Evolutionary conservation across 2,113 vertebrate species (phyloP).

Genomic region (Thomomys bottae): DNA sequence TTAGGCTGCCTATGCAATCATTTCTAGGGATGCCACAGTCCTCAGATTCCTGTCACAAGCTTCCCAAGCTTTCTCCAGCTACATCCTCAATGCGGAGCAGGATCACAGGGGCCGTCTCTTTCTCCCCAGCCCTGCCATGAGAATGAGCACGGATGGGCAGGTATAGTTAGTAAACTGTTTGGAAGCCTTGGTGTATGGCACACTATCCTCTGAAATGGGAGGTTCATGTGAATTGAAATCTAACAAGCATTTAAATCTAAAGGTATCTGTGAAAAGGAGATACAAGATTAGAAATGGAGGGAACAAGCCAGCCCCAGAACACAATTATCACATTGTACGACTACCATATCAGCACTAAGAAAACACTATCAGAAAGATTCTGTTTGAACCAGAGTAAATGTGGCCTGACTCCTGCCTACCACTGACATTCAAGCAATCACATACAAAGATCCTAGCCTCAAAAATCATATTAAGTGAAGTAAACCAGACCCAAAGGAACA

Average conservation of each 20-base stretch:
- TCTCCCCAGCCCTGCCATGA: background rate
- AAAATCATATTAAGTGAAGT: no score
- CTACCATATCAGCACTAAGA: background rate
- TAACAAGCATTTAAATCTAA: background rate
- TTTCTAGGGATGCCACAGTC: background rate
- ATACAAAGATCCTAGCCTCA: background rate
- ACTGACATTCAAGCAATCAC: background rate
- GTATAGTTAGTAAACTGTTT: no score
- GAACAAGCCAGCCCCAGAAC: background rate
- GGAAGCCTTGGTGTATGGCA: background rate
- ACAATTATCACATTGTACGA: no score
- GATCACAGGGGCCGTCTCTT: no score
- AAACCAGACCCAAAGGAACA: no score
- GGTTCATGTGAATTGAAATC: background rate
- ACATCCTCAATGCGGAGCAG: background rate
- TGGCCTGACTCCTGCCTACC: background rate
- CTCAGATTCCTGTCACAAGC: accelerated
- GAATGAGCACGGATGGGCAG: background rate
- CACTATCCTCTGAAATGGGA: background rate
- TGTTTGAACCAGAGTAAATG: background rate
- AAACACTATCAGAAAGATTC: background rate
- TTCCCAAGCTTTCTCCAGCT: background rate
- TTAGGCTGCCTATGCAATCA: background rate
- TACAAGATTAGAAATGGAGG: background rate
- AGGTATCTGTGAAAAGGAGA: background rate